Evolutionary conservation across 2,113 vertebrate species (phyloP), one percentile per base, ranked within the genome.

Genomic region (Chrysochloris asiatica): DNA sequence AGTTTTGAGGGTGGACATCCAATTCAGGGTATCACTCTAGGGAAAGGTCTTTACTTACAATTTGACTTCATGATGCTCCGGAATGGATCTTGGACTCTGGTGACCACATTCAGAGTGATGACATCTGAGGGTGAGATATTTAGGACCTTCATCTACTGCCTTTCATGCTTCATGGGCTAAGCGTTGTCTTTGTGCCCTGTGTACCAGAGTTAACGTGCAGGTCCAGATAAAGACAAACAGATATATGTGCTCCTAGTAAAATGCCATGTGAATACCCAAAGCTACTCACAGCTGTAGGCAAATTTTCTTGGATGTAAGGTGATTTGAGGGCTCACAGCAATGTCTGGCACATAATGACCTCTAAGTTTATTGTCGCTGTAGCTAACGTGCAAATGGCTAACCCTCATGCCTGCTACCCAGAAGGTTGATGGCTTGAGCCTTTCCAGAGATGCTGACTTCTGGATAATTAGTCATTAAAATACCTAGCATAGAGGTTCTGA

Each of bases 361-460:
- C 3, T 78, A 17, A 8, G 0, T 30, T 5, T 13, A 4, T 8
- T 0, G 0, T 4, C 33, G 59, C 43, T 41, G 11, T 11, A 28
- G 36, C 8, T 17, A 59, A 75, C 86, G 12, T 63, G 59, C 61
- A 33, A 14, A 63, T 33, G 12, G 61, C 33, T 33, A 30, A 30
- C 8, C 28, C 10, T 14, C 61, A 26, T 33, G 30, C 28, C 30
- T 63, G 61, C 11, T 63, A 28, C 10, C 30, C 33, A 7, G 22
- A 63, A 63, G 61, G 61, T 33, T 63, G 61, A 14, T 63, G 61
- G 61, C 33, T 63, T 33, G 61, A 63, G 30, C 33, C 61, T 63
- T 12, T 30, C 61, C 61, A 63, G 26, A 63, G 30, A 22, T 63
- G 61, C 30, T 30, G 13, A 63, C 30, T 63, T 33, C 61, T 63